Base-by-base conservation (phyloP, 2,797 vertebrate species). In the Epinephelus awoara region DNA sequence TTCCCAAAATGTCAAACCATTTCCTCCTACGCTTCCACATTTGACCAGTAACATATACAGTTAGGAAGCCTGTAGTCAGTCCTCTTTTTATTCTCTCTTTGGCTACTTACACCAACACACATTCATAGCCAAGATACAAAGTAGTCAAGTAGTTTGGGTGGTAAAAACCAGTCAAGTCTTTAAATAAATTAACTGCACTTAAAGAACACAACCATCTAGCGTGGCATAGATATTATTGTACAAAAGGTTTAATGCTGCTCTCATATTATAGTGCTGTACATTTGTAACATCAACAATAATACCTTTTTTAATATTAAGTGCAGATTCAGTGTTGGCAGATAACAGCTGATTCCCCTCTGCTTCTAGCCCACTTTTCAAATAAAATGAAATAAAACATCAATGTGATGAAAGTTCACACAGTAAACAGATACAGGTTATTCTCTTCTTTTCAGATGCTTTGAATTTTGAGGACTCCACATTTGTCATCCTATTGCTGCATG, bases 61-160 rank as follows among this genome's bases (percentile, higher is more conserved):
- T 51, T 71, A 19, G 25, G 50, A 77, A 67, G 8, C 49, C 58
- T 63, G 27, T 51, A 29, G 59, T 46, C 70, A 78, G 47, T 73
- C 71, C 79, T 82, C 29, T 83, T 76, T 88, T 91, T 78, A 80
- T 86, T 88, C 49, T 56, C 73, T 85, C 68, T 80, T 86, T 78
- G 72, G 76, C 73, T 85, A 75, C 65, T 83, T 61, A 88, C 85
- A 91, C 68, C 15, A 21, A 87, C 42, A 89, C 79, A 90, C 87
- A 89, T 88, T 87, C 82, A 87, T 71, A 75, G 68, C 67, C 64
- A 79, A 77, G 21, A 83, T 74, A 87, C 88, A 89, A 88, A 80
- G 72, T 75, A 77, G 73, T 85, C 73, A 80, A 87, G 52, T 72
- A 72, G 34, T 77, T 76, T 12, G 34, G 15, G 42, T 71, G 61